phyloP scores from a whole-genome alignment of 2,113 vertebrate genomes.

The Eclectus roratus region DNA sequence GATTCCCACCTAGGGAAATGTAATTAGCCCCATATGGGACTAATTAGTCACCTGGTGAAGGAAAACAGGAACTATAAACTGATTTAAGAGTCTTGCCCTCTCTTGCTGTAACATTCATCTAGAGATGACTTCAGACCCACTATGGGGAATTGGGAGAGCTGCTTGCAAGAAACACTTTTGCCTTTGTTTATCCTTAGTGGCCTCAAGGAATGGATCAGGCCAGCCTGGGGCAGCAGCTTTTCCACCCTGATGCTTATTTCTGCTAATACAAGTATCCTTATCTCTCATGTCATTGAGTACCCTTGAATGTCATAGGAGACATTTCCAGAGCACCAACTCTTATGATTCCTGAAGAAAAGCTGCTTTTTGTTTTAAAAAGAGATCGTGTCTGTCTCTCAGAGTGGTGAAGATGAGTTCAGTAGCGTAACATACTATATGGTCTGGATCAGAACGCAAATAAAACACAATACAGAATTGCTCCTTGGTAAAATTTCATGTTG shows the following conservation, averaged over 20 bases:
- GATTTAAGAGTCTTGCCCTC: conserved; percentile 21
- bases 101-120: neutral
- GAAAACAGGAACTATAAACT: conserved; percentile 42
- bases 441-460: neutral
- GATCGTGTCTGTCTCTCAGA: neutral
- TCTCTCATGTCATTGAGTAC: neutral
- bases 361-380: accelerated
- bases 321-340: neutral
- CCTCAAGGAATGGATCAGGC: neutral
- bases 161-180: conserved; percentile 7
- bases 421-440: neutral
- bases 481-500: neutral
- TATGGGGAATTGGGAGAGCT: neutral
- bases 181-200: neutral
- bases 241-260: neutral
- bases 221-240: neutral
- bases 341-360: neutral
- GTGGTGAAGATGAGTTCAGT: neutral
- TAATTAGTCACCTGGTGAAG: conserved; percentile 40
- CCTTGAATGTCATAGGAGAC: neutral
- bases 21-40: neutral
- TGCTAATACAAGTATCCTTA: neutral
- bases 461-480: neutral
- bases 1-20: neutral
- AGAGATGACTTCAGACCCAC: neutral